Conservation (phyloP, 2,888 invertebrate genomes). For the Agrypnus murinus region DNA sequence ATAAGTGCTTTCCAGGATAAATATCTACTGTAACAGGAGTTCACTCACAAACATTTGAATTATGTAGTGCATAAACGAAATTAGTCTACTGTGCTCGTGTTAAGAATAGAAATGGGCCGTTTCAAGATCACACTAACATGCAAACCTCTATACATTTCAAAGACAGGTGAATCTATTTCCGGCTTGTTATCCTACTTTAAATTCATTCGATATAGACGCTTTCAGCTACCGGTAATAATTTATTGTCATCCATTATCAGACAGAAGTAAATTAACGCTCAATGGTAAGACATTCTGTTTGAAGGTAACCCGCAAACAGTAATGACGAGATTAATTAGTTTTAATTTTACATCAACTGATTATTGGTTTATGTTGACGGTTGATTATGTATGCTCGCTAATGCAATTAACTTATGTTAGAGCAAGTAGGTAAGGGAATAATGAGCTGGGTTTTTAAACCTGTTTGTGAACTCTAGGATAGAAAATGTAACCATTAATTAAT, state of each 20-base stretch:
- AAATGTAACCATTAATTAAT: no score
- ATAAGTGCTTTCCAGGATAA: no score
- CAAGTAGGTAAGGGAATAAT: no score
- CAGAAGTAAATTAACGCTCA: constrained; percentile 5
- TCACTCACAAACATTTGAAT: constrained; percentile 15
- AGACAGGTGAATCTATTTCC: constrained; percentile 23
- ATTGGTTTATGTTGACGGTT: no score
- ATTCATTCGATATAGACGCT: neutral
- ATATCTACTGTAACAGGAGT: neutral
- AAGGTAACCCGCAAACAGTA: no score
- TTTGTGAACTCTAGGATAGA: no score
- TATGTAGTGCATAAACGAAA: constrained; percentile 24
- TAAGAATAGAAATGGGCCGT: neutral
- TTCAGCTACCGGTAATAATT: constrained; percentile 20
- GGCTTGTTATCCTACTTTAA: constrained; percentile 11
- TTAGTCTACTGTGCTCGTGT: constrained; percentile 17
- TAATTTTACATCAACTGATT: no score
- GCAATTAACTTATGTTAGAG: no score
- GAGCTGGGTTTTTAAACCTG: no score
- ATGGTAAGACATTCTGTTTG: no score
- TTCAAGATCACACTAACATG: neutral
- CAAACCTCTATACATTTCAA: constrained; percentile 1
- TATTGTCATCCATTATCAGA: constrained; percentile 13
- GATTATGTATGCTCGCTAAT: no score
- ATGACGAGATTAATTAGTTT: no score